Conservation (phyloP, 2,797 vertebrate species). For the Phrynocephalus forsythii region DNA sequence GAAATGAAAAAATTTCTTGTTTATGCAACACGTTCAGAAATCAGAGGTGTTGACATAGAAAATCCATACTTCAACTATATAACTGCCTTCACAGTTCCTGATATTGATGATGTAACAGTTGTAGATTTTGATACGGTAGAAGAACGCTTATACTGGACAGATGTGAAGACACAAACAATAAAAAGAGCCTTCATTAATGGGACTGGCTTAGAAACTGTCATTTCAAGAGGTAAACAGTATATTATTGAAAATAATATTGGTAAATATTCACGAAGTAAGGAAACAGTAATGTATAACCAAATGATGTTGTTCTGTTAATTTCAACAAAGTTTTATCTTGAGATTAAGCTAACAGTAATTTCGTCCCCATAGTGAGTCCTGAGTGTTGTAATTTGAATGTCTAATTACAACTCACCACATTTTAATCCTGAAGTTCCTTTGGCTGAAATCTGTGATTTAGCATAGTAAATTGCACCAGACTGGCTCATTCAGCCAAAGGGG, state of each 20-base stretch:
- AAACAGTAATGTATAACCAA: too few relatives aligned
- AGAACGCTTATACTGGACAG: slow-evolving; percentile 96
- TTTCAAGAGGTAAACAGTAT: slow-evolving; percentile 88
- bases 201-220: slow-evolving; percentile 94
- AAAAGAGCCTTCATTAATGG: slow-evolving; percentile 97
- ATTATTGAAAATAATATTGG: not conserved
- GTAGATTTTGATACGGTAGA: slow-evolving; percentile 94
- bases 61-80: slow-evolving; percentile 98
- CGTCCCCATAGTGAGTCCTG: not conserved
- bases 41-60: slow-evolving; percentile 97
- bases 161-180: slow-evolving; percentile 97
- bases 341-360: not conserved
- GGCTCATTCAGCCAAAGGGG: too few relatives aligned
- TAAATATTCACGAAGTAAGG: too few relatives aligned
- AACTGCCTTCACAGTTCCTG: slow-evolving; percentile 95
- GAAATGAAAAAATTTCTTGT: slow-evolving; percentile 94
- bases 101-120: slow-evolving; percentile 96
- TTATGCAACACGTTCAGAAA: slow-evolving; percentile 93
- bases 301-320: not conserved
- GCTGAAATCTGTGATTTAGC: not conserved
- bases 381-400: not conserved
- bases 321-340: not conserved
- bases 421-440: not conserved
- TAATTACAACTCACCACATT: not conserved
- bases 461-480: too few relatives aligned